phyloP scores from a whole-genome alignment of 2,797 vertebrate species.

The Anisognathus igniventris region DNA sequence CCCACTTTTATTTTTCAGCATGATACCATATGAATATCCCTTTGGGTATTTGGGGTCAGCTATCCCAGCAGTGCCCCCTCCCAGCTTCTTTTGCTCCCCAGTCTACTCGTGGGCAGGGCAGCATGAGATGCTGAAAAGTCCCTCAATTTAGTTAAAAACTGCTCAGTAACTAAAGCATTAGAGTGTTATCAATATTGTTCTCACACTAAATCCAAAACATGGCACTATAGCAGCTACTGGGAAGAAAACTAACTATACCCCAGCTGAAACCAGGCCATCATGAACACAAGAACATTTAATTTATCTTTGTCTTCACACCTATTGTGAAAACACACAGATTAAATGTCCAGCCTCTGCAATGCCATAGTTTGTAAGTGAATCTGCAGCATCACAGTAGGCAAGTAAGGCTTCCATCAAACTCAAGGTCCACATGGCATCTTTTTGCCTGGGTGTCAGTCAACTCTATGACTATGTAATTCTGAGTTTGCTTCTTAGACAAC shows the following conservation, averaged over 20 bases:
- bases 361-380: fast-evolving
- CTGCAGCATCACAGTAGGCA: neutral
- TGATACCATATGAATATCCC: neutral
- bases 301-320: neutral
- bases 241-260: neutral
- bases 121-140: neutral
- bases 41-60: neutral
- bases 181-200: neutral
- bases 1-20: neutral
- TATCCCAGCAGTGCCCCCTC: neutral
- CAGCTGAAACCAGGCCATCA: neutral
- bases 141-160: neutral
- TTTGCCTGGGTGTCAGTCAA: neutral
- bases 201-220: neutral
- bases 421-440: neutral
- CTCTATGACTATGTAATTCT: neutral
- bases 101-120: fast-evolving
- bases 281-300: neutral
- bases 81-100: neutral
- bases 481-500: neutral
- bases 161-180: neutral
- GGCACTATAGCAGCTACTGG: neutral
- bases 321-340: neutral
- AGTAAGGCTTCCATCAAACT: neutral
- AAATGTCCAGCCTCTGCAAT: neutral